Conservation (phyloP, 2,888 invertebrate genomes). For the Lasioglossum morio region DNA sequence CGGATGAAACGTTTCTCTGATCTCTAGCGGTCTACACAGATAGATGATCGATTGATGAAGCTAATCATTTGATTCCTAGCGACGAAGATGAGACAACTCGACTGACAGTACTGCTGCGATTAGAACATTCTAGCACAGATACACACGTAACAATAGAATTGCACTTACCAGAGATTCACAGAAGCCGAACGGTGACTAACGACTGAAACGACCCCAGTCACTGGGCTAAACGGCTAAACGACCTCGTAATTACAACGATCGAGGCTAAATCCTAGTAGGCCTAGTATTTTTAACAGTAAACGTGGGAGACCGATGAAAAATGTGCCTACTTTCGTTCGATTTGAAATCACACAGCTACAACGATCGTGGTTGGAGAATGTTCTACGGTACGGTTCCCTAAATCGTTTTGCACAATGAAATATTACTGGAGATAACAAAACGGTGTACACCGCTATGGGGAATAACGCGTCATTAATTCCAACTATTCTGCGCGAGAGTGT, state of each 20-base stretch:
- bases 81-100: conserved; percentile 17
- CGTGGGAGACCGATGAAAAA: conserved; percentile 3
- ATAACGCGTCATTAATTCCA: conserved; percentile 12
- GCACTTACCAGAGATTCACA: conserved; percentile 24
- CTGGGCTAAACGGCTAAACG: background rate
- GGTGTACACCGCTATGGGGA: background rate
- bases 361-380: background rate
- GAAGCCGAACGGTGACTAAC: conserved; percentile 12
- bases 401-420: background rate
- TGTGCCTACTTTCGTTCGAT: background rate
- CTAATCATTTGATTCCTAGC: conserved; percentile 6
- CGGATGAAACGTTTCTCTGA: background rate
- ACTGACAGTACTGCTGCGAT: background rate
- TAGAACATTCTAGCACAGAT: conserved; percentile 35
- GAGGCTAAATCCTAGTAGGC: background rate
- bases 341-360: background rate
- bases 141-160: conserved; percentile 10
- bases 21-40: conserved; percentile 29
- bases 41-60: conserved; percentile 15
- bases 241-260: conserved; percentile 48
- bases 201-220: conserved; percentile 6
- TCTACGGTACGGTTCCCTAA: background rate
- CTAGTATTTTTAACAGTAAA: background rate
- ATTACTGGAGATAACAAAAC: background rate
- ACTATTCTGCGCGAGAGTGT: background rate